phyloP scores from a whole-genome alignment of 2,888 invertebrate genomes.

The Ophion obscuratus region DNA sequence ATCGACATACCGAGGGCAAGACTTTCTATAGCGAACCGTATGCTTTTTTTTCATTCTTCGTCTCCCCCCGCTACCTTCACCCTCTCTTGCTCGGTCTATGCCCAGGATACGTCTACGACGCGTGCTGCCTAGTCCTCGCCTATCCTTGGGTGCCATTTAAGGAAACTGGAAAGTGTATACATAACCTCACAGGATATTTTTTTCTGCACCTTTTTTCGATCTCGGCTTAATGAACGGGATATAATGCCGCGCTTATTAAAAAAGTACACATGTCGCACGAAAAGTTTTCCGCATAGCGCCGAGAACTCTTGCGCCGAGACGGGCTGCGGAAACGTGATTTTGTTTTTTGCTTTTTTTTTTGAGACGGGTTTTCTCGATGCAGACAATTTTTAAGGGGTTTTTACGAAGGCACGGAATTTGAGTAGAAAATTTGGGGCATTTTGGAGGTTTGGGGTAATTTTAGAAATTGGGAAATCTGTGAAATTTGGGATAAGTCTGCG shows the following conservation, averaged over 20 bases:
- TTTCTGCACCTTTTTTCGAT: constrained; percentile 25
- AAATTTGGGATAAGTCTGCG: background rate
- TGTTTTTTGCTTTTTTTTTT: background rate
- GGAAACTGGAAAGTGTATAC: constrained; percentile 59
- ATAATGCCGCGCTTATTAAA: constrained; percentile 31
- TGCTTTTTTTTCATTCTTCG: constrained; percentile 11
- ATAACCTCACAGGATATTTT: constrained; percentile 28
- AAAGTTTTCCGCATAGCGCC: constrained; percentile 22
- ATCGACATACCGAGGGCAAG: constrained; percentile 43
- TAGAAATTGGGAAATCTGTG: background rate
- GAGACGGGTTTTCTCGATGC: background rate
- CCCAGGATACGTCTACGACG: background rate
- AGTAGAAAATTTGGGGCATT: too few species aligned
- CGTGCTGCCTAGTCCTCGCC: constrained; percentile 40
- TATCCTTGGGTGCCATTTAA: constrained; percentile 52
- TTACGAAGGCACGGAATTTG: too few species aligned
- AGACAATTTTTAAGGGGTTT: background rate
- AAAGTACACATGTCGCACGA: constrained; percentile 30
- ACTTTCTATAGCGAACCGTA: constrained; percentile 52
- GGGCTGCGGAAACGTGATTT: background rate
- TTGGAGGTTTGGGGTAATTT: background rate
- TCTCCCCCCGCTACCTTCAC: background rate
- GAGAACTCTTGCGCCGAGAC: background rate
- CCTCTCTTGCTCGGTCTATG: background rate
- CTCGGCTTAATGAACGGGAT: constrained; percentile 33